These are phyloP conservation scores for Tetranychus urticae DNA, from an alignment of 1,140 invertebrate genomes.

Conservation along the genomic window DNA sequence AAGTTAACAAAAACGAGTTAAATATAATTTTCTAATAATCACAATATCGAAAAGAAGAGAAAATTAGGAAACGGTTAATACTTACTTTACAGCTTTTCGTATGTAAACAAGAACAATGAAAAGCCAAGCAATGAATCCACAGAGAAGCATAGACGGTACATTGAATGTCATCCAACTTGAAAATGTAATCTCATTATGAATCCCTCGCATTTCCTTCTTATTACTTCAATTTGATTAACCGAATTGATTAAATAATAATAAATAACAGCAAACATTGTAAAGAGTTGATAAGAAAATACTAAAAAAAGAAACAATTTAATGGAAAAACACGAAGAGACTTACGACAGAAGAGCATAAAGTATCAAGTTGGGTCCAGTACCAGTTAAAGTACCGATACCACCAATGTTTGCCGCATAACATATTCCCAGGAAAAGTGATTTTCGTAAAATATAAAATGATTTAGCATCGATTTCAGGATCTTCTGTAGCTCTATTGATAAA, in stretches of 20 bases:
- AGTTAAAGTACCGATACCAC: conserved; percentile 60
- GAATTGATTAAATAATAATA: not conserved
- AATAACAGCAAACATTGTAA: not conserved
- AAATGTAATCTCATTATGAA: conserved; percentile 31
- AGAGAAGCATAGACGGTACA: conserved; percentile 39
- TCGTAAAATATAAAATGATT: conserved; percentile 4
- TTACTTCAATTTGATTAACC: not conserved
- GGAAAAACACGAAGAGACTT: not conserved
- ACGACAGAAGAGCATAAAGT: conserved; percentile 33
- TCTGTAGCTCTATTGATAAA: not conserved
- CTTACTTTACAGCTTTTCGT: not conserved
- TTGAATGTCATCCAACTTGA: conserved; percentile 43
- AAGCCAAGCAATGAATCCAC: conserved; percentile 41
- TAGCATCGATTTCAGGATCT: not conserved
- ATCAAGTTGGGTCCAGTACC: conserved; percentile 72
- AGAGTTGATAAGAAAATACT: not conserved
- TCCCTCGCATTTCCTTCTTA: not conserved
- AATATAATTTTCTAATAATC: too few relatives aligned
- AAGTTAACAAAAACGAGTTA: too few relatives aligned
- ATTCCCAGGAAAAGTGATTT: conserved; percentile 34
- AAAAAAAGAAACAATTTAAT: not conserved
- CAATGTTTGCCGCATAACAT: conserved; percentile 51
- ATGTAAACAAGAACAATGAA: conserved; percentile 40
- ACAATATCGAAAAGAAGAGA: too few relatives aligned
- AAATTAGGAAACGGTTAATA: not conserved